Evolutionary conservation across 2,888 invertebrate genomes (phyloP).

Genomic region (Himalopsyche japonica): DNA sequence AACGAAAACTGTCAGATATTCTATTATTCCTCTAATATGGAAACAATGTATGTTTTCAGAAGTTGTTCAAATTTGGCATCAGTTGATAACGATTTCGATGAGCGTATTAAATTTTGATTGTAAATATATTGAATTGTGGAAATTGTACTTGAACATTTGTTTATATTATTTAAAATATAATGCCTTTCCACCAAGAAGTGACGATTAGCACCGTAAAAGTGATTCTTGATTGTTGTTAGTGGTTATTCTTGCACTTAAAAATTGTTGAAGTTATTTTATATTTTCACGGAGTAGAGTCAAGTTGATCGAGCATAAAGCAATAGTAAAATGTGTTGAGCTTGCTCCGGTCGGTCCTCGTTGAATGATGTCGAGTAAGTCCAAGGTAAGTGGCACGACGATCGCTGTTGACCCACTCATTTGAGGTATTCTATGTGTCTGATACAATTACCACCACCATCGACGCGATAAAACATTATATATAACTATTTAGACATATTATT

Average conservation of each 20-base stretch:
- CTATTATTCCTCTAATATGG: no score
- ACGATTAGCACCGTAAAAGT: no score
- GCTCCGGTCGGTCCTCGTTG: constrained; percentile 12
- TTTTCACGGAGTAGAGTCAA: neutral
- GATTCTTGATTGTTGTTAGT: neutral
- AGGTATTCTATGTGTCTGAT: constrained; percentile 17
- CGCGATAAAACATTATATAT: neutral
- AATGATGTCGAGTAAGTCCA: constrained; percentile 31
- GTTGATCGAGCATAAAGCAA: neutral
- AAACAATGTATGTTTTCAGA: no score
- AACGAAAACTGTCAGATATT: no score
- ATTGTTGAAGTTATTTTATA: neutral
- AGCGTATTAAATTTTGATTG: no score
- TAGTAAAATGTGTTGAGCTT: neutral
- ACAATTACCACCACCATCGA: neutral
- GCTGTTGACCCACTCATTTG: constrained; percentile 35
- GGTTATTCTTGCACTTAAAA: neutral
- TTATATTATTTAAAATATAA: no score
- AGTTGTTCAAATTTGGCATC: no score
- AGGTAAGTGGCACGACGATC: constrained; percentile 40
- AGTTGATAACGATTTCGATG: no score
- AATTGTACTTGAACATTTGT: no score
- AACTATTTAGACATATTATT: neutral
- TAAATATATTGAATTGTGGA: no score
- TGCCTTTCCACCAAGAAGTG: no score